Base-by-base conservation (phyloP, 2,888 invertebrate genomes). In the Tanytarsus gracilentus region DNA sequence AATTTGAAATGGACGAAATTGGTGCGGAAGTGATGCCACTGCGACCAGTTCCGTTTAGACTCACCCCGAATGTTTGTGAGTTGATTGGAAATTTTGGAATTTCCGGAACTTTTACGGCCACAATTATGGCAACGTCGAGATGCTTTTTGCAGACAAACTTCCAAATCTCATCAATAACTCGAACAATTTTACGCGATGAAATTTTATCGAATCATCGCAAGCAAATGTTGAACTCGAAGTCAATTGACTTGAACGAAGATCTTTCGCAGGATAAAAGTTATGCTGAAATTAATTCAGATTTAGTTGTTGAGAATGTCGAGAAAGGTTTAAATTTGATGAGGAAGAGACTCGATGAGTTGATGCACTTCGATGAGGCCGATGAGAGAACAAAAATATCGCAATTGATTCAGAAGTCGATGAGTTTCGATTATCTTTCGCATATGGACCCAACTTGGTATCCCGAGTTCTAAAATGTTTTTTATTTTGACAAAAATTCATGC, bases 391-490 rank as follows among this genome's bases (percentile, higher is more conserved):
- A 93, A 75, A 94, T 87, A 63, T 86, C 87, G 44, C 88, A 89
- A 0, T 76, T 98, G 39, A 91, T 98, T 11, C 84, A 88, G 8
- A 91, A 93, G 1, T 97, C 97, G 9, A 92, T 85, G 67, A 94
- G 88, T 71, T 86, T 86, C 63, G 97, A 98, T 71, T 97, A 97
- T 75, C 78, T 98, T 11, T 96, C 96, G 70, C 82, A 94, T 59
- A 98, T 98, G 97, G 96, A 98, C 76, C 98, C 98, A 2, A 92
- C 95, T 0, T 98, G 96, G 95, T 95, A 97, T 75, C 97, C 97
- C 0, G 98, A 98, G 98, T 76, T 98, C 65, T 97, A 87, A 83
- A 68, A 23, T 36, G 25, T 53, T 59, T 53, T 9, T n/a, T 55
- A 8, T 48, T 16, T 26, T 14, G 36, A 33, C 16, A 25, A 40